Percentiles rank a stretch among this genome's conserved stretches.
These are phyloP conservation scores for Apis mellifera DNA, from an alignment of 1,140 invertebrate genomes.

Conservation along the genomic window DNA sequence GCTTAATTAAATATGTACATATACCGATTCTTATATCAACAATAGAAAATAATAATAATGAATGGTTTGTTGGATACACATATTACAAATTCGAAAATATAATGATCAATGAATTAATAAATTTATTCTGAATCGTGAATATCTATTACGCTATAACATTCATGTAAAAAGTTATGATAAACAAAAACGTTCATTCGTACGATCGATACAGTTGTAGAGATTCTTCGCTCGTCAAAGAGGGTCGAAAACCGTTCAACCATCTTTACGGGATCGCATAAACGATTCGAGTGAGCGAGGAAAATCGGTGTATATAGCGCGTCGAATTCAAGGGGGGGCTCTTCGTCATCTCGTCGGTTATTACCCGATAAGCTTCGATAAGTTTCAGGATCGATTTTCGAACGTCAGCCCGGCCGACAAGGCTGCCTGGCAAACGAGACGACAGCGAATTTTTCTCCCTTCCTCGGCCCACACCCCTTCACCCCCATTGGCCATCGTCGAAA, in stretches of 20 bases:
- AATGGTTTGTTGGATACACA: too few relatives aligned
- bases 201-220: not conserved
- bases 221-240: not conserved
- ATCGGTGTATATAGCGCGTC: conserved; percentile 12
- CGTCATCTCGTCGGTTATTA: conserved; percentile 65
- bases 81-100: too few relatives aligned
- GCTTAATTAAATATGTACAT: too few relatives aligned
- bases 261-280: conserved; percentile 55
- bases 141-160: too few relatives aligned
- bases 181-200: too few relatives aligned
- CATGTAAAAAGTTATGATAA: too few relatives aligned
- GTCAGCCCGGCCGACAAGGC: conserved; percentile 49
- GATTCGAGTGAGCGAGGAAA: not conserved
- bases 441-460: conserved; percentile 24
- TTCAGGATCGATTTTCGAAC: conserved; percentile 64
- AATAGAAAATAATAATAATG: too few relatives aligned
- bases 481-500: not conserved
- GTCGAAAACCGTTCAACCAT: conserved; percentile 13
- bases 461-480: not conserved
- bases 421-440: conserved; percentile 13
- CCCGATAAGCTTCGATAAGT: conserved; percentile 65
- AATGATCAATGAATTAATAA: too few relatives aligned
- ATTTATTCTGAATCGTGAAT: too few relatives aligned
- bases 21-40: too few relatives aligned
- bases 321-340: conserved; percentile 43